Percentiles rank a stretch among this genome's conserved stretches.
Conservation (phyloP, 1,140 invertebrate genomes). For the Drosophila pruinosa region DNA sequence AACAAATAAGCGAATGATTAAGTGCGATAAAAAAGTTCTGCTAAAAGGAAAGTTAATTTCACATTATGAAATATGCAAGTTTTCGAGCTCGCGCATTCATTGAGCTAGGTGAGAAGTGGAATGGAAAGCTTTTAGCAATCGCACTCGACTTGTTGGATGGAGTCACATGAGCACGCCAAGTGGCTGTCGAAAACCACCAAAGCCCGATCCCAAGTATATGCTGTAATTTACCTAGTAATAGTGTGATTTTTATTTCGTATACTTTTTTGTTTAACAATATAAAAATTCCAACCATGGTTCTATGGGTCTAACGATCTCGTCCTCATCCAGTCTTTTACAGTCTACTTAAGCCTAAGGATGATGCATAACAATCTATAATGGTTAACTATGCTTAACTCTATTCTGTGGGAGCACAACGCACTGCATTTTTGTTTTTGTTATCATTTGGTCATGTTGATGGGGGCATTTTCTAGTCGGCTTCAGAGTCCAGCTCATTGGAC, state of each 20-base stretch:
- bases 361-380: conserved; percentile 1
- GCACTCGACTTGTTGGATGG: not conserved
- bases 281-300: conserved; percentile 58
- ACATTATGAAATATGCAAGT: not conserved
- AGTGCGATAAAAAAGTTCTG: not conserved
- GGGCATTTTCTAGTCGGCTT: conserved; percentile 19
- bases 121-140: conserved; percentile 65
- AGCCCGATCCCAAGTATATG: not conserved
- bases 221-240: conserved; percentile 56
- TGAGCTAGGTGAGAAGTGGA: conserved; percentile 45
- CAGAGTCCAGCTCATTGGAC: conserved; percentile 47
- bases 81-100: not conserved
- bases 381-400: conserved; percentile 26
- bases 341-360: conserved; percentile 36
- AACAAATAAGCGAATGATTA: not conserved
- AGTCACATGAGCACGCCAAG: conserved; percentile 29
- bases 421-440: conserved; percentile 50
- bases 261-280: conserved; percentile 39
- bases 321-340: conserved; percentile 70
- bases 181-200: not conserved
- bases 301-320: conserved; percentile 29
- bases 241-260: conserved; percentile 59
- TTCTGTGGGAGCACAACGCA: conserved; percentile 56
- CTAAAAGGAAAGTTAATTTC: conserved; percentile 2
- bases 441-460: not conserved